These are phyloP conservation scores for Suillia variegata DNA, from an alignment of 2,888 invertebrate species.

Conservation along the genomic window DNA sequence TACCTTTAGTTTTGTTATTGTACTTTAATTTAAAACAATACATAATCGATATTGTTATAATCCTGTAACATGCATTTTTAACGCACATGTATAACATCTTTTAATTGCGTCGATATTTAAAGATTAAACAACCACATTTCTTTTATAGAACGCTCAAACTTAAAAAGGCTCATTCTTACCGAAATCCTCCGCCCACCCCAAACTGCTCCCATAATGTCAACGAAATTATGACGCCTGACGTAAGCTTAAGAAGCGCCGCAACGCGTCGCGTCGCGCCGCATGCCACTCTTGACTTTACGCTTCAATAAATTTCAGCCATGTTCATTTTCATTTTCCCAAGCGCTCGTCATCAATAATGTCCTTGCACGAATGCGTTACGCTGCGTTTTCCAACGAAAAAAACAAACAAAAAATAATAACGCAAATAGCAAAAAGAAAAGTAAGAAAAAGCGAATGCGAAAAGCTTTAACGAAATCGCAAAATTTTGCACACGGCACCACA, in stretches of 20 bases:
- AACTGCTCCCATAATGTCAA: too few species aligned
- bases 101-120: too few species aligned
- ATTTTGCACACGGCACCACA: background rate
- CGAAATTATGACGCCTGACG: background rate
- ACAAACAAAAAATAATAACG: slow-evolving; percentile 8
- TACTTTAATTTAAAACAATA: too few species aligned
- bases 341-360: slow-evolving; percentile 52
- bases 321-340: slow-evolving; percentile 30
- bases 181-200: too few species aligned
- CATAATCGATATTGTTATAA: too few species aligned
- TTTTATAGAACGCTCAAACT: too few species aligned
- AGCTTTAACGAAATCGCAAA: too few species aligned
- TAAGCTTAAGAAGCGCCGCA: background rate
- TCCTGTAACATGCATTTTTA: too few species aligned
- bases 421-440: slow-evolving; percentile 14
- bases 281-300: slow-evolving; percentile 44
- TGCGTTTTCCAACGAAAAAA: slow-evolving; percentile 1
- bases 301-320: slow-evolving; percentile 51
- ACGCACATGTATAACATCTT: too few species aligned
- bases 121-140: too few species aligned
- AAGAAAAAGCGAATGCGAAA: slow-evolving; percentile 8
- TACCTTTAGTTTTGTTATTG: too few species aligned
- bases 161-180: background rate
- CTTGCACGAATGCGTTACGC: slow-evolving; percentile 36
- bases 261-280: slow-evolving; percentile 7